Base-by-base conservation (phyloP, 64 coral and sea anemone genomes). In the Pocillopora damicornis region DNA sequence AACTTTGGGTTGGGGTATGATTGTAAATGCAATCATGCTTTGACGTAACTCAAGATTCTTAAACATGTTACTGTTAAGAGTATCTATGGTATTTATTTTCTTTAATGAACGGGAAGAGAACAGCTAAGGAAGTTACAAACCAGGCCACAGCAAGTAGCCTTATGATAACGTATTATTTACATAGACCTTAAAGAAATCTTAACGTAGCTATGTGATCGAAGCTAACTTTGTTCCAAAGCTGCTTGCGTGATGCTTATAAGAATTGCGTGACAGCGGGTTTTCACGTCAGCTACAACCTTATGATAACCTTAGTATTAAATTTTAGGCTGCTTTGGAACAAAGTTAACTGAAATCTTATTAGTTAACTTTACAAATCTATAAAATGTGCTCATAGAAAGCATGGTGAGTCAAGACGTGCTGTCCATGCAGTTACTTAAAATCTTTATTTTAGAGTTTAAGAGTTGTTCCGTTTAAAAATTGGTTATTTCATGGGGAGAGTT, bases 51-150 rank as follows among this genome's bases (percentile, higher is more conserved):
- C 15, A 37, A 63, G 37, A 72, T 72, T 72, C 15, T 23, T 69
- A 72, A 71, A 37, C 17, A 66, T 82, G 20, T 66, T 64, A 16
- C 15, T 35, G 57, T 60, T 26, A 71, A 23, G 12, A 23, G 72
- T 58, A 4, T 85, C 81, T 58, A 85, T 38, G 72, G 63, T 85
- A 85, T 85, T 85, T 85, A 85, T 85, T 73, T 85, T 85, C 63
- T 58, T 68, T 20, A 71, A 67, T 71, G 56, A 13, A 85, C 38
- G 20, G 22, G 35, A 26, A 64, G 11, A 83, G 63, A 71, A n/a
- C 18, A 85, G 81, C 64, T 71, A 36, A 66, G 63, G 63, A 15
- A 85, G 81, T 85, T 71, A 58, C 63, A 38, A 57, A 71, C 37
- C 36, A 38, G 81, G 81, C 64, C 64, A 71, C 20, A 65, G 18